Percentiles rank a stretch among this genome's conserved stretches.
These are phyloP conservation scores for Drosophila koepferae DNA, from an alignment of 2,888 invertebrate species.

Conservation along the genomic window DNA sequence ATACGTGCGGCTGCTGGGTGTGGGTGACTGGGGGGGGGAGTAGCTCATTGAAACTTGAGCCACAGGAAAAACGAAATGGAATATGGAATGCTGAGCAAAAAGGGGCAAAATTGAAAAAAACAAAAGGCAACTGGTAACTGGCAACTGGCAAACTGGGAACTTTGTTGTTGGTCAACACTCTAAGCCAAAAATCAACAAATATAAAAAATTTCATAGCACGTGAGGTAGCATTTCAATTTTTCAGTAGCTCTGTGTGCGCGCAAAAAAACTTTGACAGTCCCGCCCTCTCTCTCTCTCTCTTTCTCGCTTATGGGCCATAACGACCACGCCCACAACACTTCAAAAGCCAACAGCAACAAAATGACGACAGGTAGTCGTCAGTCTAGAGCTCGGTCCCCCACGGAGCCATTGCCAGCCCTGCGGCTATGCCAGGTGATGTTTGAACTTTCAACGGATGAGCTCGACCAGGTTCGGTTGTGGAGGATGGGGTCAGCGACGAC, in stretches of 20 bases:
- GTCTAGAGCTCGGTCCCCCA: slow-evolving; percentile 41
- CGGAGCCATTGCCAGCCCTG: slow-evolving; percentile 56
- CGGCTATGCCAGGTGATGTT: slow-evolving; percentile 70
- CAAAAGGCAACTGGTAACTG: slow-evolving; percentile 62
- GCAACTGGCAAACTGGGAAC: slow-evolving; percentile 68
- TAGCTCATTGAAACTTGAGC: slow-evolving; percentile 61
- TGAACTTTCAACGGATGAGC: slow-evolving; percentile 68
- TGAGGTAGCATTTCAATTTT: slow-evolving; percentile 80
- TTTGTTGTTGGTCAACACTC: slow-evolving; percentile 80
- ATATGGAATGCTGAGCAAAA: slow-evolving; percentile 31
- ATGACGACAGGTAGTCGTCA: slow-evolving; percentile 71
- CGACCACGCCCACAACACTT: slow-evolving; percentile 35
- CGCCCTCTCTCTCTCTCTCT: not conserved
- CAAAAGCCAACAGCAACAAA: slow-evolving; percentile 31
- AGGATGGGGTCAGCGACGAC: slow-evolving; percentile 22
- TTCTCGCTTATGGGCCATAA: slow-evolving; percentile 1
- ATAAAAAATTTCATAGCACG: slow-evolving; percentile 73
- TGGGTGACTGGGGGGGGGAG: not conserved
- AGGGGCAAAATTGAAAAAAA: slow-evolving; percentile 66
- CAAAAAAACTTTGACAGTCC: slow-evolving; percentile 65
- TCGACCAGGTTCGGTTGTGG: slow-evolving; percentile 20
- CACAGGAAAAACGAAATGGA: slow-evolving; percentile 28
- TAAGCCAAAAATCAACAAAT: slow-evolving; percentile 80
- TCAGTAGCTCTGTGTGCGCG: slow-evolving; percentile 57
- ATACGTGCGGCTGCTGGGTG: slow-evolving; percentile 7